Evolutionary conservation across 1,140 invertebrate species (phyloP).

Genomic region (Parapsyche elsis): DNA sequence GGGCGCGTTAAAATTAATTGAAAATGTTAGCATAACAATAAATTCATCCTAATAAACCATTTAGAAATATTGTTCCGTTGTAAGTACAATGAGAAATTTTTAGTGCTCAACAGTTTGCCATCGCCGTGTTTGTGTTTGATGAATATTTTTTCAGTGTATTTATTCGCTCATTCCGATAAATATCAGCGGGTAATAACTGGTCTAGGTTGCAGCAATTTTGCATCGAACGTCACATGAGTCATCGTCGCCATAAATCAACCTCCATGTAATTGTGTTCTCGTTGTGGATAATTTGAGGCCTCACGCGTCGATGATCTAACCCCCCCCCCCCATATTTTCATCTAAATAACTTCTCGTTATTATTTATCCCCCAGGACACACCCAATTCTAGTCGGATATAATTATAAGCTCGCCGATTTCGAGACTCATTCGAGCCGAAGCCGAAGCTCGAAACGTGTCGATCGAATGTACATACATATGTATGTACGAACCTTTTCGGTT

Average conservation of each 20-base stretch:
- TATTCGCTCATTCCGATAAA: not conserved
- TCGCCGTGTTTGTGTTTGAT: not conserved
- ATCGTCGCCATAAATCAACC: not conserved
- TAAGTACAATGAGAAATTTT: not conserved
- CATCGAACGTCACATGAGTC: not conserved
- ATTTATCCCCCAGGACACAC: no score
- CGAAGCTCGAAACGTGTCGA: no score
- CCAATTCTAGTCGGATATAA: no score
- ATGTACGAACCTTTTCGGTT: no score
- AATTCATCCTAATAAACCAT: not conserved
- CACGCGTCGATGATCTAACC: not conserved
- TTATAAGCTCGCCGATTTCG: no score
- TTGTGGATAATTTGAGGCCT: not conserved
- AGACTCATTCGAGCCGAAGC: no score
- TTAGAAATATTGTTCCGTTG: not conserved
- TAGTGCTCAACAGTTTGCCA: not conserved
- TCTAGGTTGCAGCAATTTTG: not conserved
- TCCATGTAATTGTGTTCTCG: not conserved
- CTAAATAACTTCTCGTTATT: no score
- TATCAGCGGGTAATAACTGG: not conserved
- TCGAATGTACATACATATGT: no score
- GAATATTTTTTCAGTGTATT: not conserved
- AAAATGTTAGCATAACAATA: constrained; percentile 5
- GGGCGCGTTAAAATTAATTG: constrained; percentile 7
- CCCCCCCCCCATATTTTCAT: not conserved